Base-by-base conservation (phyloP, 1,140 invertebrate species). In the Brachionus paranguensis region DNA sequence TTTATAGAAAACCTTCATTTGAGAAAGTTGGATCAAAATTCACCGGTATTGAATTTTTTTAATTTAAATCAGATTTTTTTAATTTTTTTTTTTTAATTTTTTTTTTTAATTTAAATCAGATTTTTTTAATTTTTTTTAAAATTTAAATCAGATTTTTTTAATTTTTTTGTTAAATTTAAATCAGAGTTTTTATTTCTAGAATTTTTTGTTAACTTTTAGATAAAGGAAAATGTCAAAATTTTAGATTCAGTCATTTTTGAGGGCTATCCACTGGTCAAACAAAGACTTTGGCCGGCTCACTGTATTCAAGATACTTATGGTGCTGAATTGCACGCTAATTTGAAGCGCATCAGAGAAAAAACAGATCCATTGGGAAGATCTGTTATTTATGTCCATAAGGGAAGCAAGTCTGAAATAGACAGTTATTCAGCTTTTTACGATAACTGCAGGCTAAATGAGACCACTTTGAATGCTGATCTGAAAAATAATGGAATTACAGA, bases 391-490 rank as follows among this genome's bases (percentile, higher is more conserved):
- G 93, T 97, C 50, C 94, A 95, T 88, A 98, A 98, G 90, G 96
- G 97, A 17, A 95, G 94, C 3, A 94, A 97, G 88, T 93, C 96
- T 0, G 94, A 96, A 85, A 94, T 98, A 10, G 97, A 99, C 88
- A 96, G 95, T 1, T 99, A 99, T 89, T 98, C 96, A 0, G 97
- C 96, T 14, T 99, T 99, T 90, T 97, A 94, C 93, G 96, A 99
- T 89, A 98, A 98, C 90, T 94, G 95, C 50, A 95, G 95, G 88
- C 88, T 95, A 37, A 93, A 93, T 1, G 92, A 96, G 86, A 98
- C 96, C 4, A 93, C 93, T 20, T 89, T 99, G n/a, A 92, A 93
- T 84, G 91, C 92, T 1, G 93, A 96, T 87, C 90, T 99, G 47
- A 91, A 93, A 55, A 90, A 93, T 87, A 92, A 93, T 85, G 92